phyloP scores from a whole-genome alignment of 2,888 invertebrate genomes.

The Liopterus haemorrhoidalis region DNA sequence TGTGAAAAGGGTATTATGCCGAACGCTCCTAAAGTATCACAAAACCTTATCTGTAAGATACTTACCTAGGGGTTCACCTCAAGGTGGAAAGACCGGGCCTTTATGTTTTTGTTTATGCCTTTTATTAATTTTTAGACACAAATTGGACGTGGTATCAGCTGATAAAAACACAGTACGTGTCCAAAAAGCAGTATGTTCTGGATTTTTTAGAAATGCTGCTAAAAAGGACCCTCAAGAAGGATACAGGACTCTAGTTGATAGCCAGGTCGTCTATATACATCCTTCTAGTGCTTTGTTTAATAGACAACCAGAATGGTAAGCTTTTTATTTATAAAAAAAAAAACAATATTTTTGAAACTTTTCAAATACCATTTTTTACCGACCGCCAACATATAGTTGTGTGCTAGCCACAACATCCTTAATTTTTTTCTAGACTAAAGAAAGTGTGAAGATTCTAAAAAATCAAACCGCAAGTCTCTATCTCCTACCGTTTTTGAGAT shows the following conservation, averaged over 20 bases:
- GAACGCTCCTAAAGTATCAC: not conserved
- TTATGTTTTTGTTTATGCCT: slow-evolving; percentile 17
- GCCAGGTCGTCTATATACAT: slow-evolving; percentile 98
- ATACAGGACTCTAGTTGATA: slow-evolving; percentile 94
- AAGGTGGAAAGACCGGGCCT: no score
- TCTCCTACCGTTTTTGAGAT: no score
- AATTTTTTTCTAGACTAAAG: no score
- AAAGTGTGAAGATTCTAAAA: no score
- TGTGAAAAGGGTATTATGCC: not conserved
- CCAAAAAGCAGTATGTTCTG: slow-evolving; percentile 97
- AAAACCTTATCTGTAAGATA: no score
- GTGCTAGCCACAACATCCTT: no score
- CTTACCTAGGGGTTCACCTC: no score
- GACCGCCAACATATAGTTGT: no score
- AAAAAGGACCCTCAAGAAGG: slow-evolving; percentile 99
- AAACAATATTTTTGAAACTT: not conserved
- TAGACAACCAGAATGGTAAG: slow-evolving; percentile 94
- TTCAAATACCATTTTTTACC: no score
- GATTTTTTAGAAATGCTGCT: slow-evolving; percentile 97
- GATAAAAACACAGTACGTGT: slow-evolving; percentile 92
- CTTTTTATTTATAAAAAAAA: no score
- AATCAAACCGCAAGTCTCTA: no score
- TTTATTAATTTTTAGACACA: slow-evolving; percentile 58
- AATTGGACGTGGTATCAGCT: slow-evolving; percentile 93
- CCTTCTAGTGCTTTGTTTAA: slow-evolving; percentile 97